Conservation (phyloP, 2,113 vertebrate species). For the Canis aureus region DNA sequence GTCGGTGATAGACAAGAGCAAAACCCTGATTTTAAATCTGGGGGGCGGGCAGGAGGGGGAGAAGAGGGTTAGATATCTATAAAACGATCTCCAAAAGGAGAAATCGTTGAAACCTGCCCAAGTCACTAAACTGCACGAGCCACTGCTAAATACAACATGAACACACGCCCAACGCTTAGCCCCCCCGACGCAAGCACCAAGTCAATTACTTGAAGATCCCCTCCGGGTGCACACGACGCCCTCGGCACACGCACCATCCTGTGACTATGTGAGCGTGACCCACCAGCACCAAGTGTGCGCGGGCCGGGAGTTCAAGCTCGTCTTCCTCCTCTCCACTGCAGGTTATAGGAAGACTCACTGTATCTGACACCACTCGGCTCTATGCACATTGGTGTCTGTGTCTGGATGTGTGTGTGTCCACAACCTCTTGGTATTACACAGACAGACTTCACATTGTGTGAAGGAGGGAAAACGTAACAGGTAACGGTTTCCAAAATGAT, state of each 20-base stretch:
- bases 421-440: not conserved
- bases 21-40: constrained; percentile 88
- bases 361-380: fast-evolving
- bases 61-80: constrained; percentile 85
- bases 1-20: constrained; percentile 88
- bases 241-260: not conserved
- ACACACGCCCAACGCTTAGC: not conserved
- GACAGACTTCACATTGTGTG: not conserved
- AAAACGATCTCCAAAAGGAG: constrained; percentile 81
- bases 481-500: not conserved
- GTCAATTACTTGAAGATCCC: constrained; percentile 78
- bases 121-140: constrained; percentile 73
- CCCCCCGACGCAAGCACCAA: constrained; percentile 65
- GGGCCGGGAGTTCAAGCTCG: not conserved
- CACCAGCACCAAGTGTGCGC: not conserved
- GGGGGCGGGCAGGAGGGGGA: constrained; percentile 70
- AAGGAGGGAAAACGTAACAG: not conserved
- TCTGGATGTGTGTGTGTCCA: not conserved
- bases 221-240: not conserved
- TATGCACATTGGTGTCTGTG: not conserved
- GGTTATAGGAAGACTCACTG: not conserved
- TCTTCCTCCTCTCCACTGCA: not conserved
- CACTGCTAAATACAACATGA: constrained; percentile 58
- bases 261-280: not conserved
- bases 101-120: constrained; percentile 79